Evolutionary conservation across 2,888 invertebrate species (phyloP), one percentile per base, ranked within the genome.

Genomic region (Eumerus sabulonum): DNA sequence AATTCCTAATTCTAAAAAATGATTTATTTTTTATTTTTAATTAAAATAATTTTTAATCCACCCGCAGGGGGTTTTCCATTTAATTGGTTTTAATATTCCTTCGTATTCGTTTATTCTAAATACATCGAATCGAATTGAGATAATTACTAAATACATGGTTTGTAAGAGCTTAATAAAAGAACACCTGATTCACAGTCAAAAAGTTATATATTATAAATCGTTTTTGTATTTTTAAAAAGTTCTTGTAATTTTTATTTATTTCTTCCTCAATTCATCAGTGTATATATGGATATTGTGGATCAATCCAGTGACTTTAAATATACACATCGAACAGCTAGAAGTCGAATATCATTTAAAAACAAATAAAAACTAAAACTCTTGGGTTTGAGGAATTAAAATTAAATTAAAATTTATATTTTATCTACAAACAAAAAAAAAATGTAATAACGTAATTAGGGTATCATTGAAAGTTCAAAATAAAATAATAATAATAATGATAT

Each of bases 101-200:
- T 3, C 40, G 36, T 5, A 11, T 11, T 9, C 11, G 36, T 36
- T 9, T 36, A 36, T n/a, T 40, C 9, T 3, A 9, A 9, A 40
- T 40, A 40, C 18, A 50, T 42, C 59, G 36, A n/a, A 62, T 62
- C 67, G 11, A 54, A 64, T 47, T 16, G 53, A 48, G 62, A 45
- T 50, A 1, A 27, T 44, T 63, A 11, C 19, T 54, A 35, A 27
- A 27, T n/a, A 27, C 2, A 27, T 27, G 27, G 7, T 27, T 27
- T 27, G 27, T 7, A 27, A 27, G 27, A 27, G 11, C 9, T 56
- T 45, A 11, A n/a, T 12, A 57, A 77, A 57, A 73, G 59, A 68
- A 76, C 62, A 60, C 53, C 44, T 67, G 36, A 47, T 53, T 76
- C 66, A 73, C 72, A 77, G 66, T 72, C 62, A 57, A 72, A 57